Conservation (phyloP, 1,140 invertebrate species). For the Trachelipus rathkii region DNA sequence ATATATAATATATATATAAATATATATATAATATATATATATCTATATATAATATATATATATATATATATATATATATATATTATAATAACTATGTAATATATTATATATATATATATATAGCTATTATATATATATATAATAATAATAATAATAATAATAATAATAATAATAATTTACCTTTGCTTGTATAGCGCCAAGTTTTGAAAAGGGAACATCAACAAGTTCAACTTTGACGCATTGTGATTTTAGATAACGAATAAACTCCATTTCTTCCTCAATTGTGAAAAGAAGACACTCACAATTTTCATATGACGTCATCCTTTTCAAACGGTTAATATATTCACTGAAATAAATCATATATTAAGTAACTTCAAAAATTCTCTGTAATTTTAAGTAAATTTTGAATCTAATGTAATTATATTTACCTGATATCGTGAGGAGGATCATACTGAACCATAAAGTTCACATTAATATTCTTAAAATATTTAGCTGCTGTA, state of each 20-base stretch:
- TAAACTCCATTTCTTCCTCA: background rate
- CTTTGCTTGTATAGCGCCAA: background rate
- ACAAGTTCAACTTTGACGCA: background rate
- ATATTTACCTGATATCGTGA: slow-evolving; percentile 81
- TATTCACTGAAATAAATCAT: background rate
- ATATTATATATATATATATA: too few species aligned
- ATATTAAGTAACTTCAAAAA: background rate
- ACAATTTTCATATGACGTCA: background rate
- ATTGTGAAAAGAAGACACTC: background rate
- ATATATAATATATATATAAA: too few species aligned
- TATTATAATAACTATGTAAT: too few species aligned
- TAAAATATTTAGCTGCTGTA: slow-evolving; percentile 93
- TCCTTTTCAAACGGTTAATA: background rate
- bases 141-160: too few species aligned
- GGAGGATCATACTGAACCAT: slow-evolving; percentile 99
- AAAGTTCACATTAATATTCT: slow-evolving; percentile 97
- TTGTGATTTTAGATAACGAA: background rate
- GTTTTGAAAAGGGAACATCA: background rate
- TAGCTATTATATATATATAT: too few species aligned
- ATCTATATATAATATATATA: too few species aligned
- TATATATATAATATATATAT: too few species aligned
- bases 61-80: too few species aligned
- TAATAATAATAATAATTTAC: background rate
- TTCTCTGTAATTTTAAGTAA: background rate
- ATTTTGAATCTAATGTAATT: background rate